These are phyloP conservation scores for Penaeus monodon DNA, from an alignment of 2,888 invertebrate species.

Conservation along the genomic window DNA sequence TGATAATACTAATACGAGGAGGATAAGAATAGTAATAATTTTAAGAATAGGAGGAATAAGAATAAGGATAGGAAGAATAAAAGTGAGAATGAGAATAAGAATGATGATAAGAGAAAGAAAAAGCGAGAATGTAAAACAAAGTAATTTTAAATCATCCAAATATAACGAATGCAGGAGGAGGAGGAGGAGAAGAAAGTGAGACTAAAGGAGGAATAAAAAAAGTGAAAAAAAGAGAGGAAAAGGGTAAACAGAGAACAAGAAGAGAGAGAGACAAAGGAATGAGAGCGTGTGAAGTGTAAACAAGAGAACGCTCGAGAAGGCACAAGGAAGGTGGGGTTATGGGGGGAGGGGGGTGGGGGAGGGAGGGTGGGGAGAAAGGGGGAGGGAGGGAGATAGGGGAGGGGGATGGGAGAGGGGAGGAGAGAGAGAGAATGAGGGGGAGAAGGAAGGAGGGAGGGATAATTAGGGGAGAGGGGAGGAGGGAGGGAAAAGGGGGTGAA, in stretches of 20 bases:
- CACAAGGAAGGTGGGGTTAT: neutral
- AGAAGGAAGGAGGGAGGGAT: neutral
- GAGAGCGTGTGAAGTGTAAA: neutral
- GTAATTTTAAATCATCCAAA: too few relatives aligned
- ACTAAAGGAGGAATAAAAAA: too few relatives aligned
- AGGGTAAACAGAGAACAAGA: neutral
- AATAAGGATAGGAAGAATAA: too few relatives aligned
- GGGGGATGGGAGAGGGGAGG: neutral
- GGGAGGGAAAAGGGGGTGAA: neutral
- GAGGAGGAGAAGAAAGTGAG: neutral
- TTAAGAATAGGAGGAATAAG: too few relatives aligned
- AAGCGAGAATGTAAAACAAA: neutral
- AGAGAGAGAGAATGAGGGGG: neutral
- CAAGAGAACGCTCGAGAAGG: neutral
- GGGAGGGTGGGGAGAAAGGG: too few relatives aligned
- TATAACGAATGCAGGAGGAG: neutral
- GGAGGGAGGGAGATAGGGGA: neutral
- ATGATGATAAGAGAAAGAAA: neutral
- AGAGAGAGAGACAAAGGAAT: neutral
- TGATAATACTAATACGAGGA: too few relatives aligned
- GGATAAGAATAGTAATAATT: too few relatives aligned
- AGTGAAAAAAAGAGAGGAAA: neutral
- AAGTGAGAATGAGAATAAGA: too few relatives aligned
- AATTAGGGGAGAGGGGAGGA: too few relatives aligned
- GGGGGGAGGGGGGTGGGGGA: neutral